Evolutionary conservation across 2,888 invertebrate genomes (phyloP).

Genomic region (Stenoptilia bipunctidactyla): DNA sequence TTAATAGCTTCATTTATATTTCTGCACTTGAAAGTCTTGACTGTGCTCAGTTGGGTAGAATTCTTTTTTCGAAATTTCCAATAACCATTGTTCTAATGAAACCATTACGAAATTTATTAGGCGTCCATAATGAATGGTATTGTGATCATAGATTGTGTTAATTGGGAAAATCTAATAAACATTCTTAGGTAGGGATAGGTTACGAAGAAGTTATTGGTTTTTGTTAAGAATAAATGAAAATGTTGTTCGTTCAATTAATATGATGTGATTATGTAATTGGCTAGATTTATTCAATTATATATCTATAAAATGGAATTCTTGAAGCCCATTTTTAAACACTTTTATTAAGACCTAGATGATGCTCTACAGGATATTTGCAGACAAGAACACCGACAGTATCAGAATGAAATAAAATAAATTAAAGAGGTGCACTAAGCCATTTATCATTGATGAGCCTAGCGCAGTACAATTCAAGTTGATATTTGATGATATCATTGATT

Average conservation of each 20-base stretch:
- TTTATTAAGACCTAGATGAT: no score
- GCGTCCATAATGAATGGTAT: conserved; percentile 3
- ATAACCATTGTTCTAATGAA: conserved; percentile 52
- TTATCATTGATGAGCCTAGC: no score
- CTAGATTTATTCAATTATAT: no score
- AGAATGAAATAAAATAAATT: no score
- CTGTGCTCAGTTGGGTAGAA: conserved; percentile 55
- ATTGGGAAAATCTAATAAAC: background rate
- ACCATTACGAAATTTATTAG: conserved; percentile 39
- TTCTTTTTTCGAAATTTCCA: conserved; percentile 51
- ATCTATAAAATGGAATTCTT: no score
- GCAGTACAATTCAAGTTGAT: no score
- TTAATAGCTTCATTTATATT: conserved; percentile 70
- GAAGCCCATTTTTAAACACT: no score
- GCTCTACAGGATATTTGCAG: no score
- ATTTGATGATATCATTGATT: no score
- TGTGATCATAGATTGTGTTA: conserved; percentile 4
- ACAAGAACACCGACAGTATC: no score
- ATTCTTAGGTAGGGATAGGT: background rate
- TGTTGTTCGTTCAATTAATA: background rate
- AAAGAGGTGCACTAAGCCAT: no score
- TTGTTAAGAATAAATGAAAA: background rate
- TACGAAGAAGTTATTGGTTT: background rate
- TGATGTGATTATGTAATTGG: no score
- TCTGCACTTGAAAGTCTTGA: conserved; percentile 65